Evolutionary conservation across 2,888 invertebrate genomes (phyloP).

Genomic region (Galeruca laticollis): DNA sequence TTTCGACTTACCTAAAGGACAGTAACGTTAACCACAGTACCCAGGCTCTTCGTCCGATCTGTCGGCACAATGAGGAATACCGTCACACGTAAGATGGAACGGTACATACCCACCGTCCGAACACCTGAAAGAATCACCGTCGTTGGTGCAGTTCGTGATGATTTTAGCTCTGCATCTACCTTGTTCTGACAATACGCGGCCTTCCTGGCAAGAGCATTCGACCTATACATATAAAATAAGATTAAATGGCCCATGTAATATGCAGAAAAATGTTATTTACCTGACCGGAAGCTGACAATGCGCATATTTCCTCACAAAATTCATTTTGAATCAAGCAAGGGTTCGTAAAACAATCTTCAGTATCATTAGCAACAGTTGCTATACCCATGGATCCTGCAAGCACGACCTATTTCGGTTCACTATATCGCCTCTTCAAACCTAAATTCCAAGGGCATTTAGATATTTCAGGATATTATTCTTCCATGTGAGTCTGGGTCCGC

Average conservation of each 20-base stretch:
- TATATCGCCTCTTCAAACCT: no score
- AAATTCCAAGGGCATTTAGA: no score
- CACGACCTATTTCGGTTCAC: no score
- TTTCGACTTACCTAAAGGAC: constrained; percentile 67
- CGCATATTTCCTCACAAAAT: constrained; percentile 84
- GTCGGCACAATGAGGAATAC: constrained; percentile 80
- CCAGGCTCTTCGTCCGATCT: constrained; percentile 83
- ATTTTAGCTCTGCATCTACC: constrained; percentile 70
- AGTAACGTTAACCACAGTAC: constrained; percentile 79
- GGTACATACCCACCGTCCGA: constrained; percentile 83
- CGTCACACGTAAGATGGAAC: constrained; percentile 78
- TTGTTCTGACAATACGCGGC: constrained; percentile 71
- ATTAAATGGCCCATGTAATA: no score
- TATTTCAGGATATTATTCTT: no score
- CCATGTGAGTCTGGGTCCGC: no score
- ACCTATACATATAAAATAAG: constrained; percentile 56
- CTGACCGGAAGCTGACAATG: constrained; percentile 70
- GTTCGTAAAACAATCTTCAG: constrained; percentile 77
- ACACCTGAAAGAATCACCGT: constrained; percentile 68
- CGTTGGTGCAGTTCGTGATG: constrained; percentile 52
- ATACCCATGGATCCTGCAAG: constrained; percentile 91
- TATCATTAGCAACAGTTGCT: constrained; percentile 80
- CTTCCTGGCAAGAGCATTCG: constrained; percentile 76
- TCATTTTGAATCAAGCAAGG: constrained; percentile 81
- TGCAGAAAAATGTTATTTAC: not conserved